Evolutionary conservation across 2,113 vertebrate species (phyloP).

Genomic region (Ovis aries): ARS-UI_Ramb_v3.0 NC_056073.1:3600501-3601000

Average conservation of each 20-base stretch:
- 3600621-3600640: no score
- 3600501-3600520: fast-evolving
- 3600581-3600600: no score
- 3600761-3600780: not conserved
- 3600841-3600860: not conserved
- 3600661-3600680: not conserved
- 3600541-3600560: no score
- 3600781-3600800: no score
- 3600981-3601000: not conserved
- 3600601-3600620: no score
- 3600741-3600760: fast-evolving
- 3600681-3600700: fast-evolving
- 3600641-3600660: no score
- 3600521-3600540: fast-evolving
- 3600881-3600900: not conserved
- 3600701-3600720: fast-evolving
- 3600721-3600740: fast-evolving
- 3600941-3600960: not conserved
- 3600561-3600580: no score
- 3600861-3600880: not conserved
- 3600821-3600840: not conserved
- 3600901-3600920: not conserved
- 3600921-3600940: not conserved
- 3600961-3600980: not conserved
- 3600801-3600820: not conserved